Evolutionary conservation across 2,888 invertebrate genomes (phyloP).

Genomic region (Phortica okadai): DNA sequence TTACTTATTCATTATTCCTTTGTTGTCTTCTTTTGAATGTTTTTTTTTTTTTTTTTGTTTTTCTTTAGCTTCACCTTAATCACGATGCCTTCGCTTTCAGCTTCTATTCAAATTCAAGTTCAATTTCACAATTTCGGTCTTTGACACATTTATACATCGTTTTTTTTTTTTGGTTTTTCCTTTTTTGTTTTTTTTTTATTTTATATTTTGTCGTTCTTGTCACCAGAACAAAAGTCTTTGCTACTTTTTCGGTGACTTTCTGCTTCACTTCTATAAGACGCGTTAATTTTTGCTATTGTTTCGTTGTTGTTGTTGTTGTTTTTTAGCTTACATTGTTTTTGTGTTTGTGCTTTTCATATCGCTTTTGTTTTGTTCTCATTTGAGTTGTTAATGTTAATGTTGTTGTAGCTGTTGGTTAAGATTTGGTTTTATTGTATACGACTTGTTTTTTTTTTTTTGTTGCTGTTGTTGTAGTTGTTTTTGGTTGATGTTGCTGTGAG

Average conservation of each 20-base stretch:
- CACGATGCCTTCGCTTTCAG: not conserved
- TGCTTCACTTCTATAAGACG: constrained; percentile 31
- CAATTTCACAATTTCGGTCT: not conserved
- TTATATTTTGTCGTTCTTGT: not conserved
- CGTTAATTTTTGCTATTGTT: constrained; percentile 48
- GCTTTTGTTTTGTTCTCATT: constrained; percentile 35
- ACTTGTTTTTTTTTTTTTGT: not conserved
- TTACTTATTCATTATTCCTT: not conserved
- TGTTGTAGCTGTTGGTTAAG: too few relatives aligned
- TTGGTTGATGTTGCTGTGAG: constrained; percentile 47
- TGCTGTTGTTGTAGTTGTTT: constrained; percentile 14
- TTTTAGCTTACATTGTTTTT: constrained; percentile 32
- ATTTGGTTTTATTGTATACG: not conserved
- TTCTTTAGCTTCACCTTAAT: not conserved
- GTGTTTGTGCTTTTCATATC: not conserved
- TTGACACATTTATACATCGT: constrained; percentile 29
- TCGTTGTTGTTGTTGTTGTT: constrained; percentile 30
- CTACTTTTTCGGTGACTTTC: not conserved
- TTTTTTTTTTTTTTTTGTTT: not conserved
- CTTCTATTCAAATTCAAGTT: constrained; percentile 11
- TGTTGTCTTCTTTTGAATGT: not conserved
- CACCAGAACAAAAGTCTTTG: too few relatives aligned
- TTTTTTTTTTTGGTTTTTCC: constrained; percentile 33
- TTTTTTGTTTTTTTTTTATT: not conserved
- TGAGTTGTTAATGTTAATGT: constrained; percentile 10